These are phyloP conservation scores for Drosophila sp. DNA, from an alignment of 1,140 invertebrate species.

Conservation along the genomic window DNA sequence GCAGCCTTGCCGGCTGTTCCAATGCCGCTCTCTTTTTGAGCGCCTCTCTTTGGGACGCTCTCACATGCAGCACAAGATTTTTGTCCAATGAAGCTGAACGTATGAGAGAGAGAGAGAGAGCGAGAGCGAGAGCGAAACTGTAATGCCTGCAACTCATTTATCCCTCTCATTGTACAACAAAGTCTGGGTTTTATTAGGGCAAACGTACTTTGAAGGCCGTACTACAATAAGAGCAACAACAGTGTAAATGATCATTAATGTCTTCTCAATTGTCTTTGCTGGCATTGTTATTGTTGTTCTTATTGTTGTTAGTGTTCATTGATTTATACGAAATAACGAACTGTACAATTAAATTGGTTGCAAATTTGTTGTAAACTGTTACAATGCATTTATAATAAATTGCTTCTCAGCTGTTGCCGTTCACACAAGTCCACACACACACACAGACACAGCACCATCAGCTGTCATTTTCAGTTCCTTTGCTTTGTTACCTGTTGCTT, in stretches of 20 bases:
- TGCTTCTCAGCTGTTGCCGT: not conserved
- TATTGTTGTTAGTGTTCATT: not conserved
- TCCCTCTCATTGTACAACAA: not conserved
- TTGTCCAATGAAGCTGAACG: conserved; percentile 18
- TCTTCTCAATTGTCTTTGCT: not conserved
- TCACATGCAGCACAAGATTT: not conserved
- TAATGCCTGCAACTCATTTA: not conserved
- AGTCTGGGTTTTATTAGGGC: conserved; percentile 10
- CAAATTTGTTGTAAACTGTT: not conserved
- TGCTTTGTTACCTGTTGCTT: conserved; percentile 31
- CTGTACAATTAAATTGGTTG: not conserved
- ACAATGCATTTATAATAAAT: not conserved
- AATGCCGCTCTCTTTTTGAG: not conserved
- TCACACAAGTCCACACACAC: not conserved
- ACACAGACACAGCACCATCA: not conserved
- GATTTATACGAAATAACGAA: not conserved
- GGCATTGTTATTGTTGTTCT: not conserved
- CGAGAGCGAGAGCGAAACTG: conserved; percentile 10
- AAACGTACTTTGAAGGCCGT: not conserved
- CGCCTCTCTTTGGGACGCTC: not conserved
- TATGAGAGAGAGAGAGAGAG: conserved; percentile 9
- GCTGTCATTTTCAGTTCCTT: not conserved
- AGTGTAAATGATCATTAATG: conserved; percentile 10
- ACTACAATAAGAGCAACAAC: not conserved
- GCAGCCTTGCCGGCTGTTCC: conserved; percentile 27